Evolutionary conservation across 2,113 vertebrate genomes (phyloP).

Genomic region (Chaetodon trifascialis): DNA sequence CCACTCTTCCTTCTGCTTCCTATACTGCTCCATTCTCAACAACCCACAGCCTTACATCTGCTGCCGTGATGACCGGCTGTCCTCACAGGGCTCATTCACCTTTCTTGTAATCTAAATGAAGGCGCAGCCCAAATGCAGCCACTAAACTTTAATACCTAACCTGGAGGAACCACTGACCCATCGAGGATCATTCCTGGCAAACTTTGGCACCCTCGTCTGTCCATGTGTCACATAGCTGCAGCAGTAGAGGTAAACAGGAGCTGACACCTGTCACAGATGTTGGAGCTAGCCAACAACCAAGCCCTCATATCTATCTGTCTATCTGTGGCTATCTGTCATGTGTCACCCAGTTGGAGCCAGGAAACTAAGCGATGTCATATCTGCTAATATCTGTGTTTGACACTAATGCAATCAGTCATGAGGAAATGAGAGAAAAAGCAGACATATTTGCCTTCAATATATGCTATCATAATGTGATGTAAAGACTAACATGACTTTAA

Average conservation of each 20-base stretch:
- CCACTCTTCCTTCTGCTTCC: neutral
- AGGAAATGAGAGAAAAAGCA: conserved; percentile 42
- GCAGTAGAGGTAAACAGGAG: conserved; percentile 67
- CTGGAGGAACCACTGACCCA: conserved; percentile 37
- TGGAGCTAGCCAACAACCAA: conserved; percentile 65
- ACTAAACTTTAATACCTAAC: conserved; percentile 14
- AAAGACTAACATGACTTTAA: neutral
- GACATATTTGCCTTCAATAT: neutral
- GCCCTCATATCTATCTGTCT: conserved; percentile 63
- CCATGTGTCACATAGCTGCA: conserved; percentile 45
- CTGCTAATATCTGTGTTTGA: conserved; percentile 62
- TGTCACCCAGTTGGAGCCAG: conserved; percentile 61
- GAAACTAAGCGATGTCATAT: conserved; percentile 65
- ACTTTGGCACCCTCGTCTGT: conserved; percentile 54
- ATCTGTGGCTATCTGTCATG: conserved; percentile 68
- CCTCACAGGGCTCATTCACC: neutral
- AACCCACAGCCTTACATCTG: neutral
- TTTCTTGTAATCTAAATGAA: conserved; percentile 12
- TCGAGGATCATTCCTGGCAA: conserved; percentile 33
- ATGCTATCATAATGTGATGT: neutral
- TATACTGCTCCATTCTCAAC: neutral
- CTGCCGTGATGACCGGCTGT: neutral
- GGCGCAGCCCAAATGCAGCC: neutral
- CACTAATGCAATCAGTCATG: conserved; percentile 64
- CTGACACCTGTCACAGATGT: conserved; percentile 79